phyloP scores from a whole-genome alignment of 2,797 vertebrate species.

The Masticophis lateralis region DNA sequence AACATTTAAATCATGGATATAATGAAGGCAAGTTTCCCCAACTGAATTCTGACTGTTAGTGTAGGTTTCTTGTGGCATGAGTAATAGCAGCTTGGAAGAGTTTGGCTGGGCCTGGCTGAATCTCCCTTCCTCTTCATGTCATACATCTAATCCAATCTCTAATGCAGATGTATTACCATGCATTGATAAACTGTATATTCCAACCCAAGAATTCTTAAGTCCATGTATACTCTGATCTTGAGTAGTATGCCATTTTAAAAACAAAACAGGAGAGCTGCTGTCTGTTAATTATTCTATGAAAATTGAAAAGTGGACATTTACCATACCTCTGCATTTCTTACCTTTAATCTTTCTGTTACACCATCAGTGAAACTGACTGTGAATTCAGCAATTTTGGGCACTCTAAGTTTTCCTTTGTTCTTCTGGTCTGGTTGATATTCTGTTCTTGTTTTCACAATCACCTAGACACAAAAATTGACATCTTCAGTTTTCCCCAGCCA shows the following conservation, averaged over 20 bases:
- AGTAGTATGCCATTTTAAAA: conserved; percentile 45
- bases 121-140: neutral
- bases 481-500: conserved; percentile 26
- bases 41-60: neutral
- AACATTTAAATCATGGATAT: neutral
- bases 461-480: conserved; percentile 72
- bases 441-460: conserved; percentile 97
- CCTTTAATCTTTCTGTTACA: conserved; percentile 88
- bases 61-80: neutral
- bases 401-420: conserved; percentile 89
- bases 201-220: neutral
- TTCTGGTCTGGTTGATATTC: conserved; percentile 98
- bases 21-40: neutral
- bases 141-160: neutral
- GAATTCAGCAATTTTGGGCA: conserved; percentile 97
- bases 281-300: conserved; percentile 43
- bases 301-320: conserved; percentile 31
- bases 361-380: conserved; percentile 94
- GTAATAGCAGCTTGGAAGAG: neutral
- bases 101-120: too few relatives aligned
- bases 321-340: conserved; percentile 62
- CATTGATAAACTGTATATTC: neutral
- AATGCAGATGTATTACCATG: neutral
- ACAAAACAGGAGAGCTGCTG: conserved; percentile 18
- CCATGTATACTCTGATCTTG: neutral